These are phyloP conservation scores for Mormyrus proboscirostris DNA, from an alignment of 2,797 vertebrate genomes.

Conservation along the genomic window DNA sequence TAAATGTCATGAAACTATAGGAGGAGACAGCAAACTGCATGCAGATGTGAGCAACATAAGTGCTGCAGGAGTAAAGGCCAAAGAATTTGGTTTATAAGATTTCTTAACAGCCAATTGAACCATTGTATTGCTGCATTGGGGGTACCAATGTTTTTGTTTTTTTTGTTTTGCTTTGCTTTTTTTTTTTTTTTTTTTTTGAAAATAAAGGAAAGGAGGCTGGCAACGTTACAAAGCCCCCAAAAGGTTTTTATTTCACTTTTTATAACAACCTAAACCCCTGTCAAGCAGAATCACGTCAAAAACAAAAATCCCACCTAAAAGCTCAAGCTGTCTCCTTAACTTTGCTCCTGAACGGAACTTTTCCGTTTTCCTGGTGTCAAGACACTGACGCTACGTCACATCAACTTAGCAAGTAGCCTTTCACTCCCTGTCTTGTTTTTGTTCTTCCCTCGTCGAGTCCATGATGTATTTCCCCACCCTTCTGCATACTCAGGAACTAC, in stretches of 20 bases:
- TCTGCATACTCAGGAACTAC: not conserved
- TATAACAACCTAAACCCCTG: slow-evolving; percentile 10
- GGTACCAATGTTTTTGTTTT: not conserved
- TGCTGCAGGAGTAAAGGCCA: not conserved
- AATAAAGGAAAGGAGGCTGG: not conserved
- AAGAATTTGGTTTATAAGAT: not conserved
- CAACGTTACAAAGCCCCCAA: not conserved
- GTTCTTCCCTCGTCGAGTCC: not conserved
- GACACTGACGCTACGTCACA: not conserved
- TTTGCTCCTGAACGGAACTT: not conserved
- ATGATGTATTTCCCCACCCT: not conserved
- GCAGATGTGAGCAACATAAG: not conserved
- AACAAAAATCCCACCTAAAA: not conserved
- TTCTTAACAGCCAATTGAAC: not conserved
- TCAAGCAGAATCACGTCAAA: slow-evolving; percentile 2
- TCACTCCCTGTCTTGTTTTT: not conserved
- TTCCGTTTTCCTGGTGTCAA: not conserved
- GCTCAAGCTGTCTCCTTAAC: slow-evolving; percentile 7
- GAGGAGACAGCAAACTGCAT: not conserved
- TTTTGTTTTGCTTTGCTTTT: not conserved
- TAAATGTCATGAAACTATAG: not conserved
- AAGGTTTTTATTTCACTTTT: slow-evolving; percentile 7
- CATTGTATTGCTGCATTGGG: not conserved
- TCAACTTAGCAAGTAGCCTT: not conserved
- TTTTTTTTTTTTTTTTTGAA: not conserved